phyloP scores from a whole-genome alignment of 1,140 invertebrate species.

The Aphidius gifuensis region DNA sequence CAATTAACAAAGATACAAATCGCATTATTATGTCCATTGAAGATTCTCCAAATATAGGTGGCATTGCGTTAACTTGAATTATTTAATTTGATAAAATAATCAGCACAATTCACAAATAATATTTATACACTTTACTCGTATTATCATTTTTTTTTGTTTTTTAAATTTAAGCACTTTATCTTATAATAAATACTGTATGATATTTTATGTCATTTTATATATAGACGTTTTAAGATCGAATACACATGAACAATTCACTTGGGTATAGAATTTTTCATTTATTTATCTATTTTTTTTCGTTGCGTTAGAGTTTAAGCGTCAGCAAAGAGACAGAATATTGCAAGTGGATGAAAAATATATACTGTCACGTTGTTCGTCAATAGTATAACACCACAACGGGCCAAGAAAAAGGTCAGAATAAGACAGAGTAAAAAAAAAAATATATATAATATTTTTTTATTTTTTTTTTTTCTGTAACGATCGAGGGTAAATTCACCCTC shows the following conservation, averaged over 20 bases:
- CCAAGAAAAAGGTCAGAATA: neutral
- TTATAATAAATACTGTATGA: no score
- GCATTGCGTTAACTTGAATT: slow-evolving; percentile 13
- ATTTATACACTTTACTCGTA: slow-evolving; percentile 4
- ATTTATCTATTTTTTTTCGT: no score
- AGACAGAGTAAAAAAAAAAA: slow-evolving; percentile 5
- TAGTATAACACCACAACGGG: neutral
- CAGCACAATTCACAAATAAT: slow-evolving; percentile 12
- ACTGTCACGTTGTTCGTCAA: slow-evolving; percentile 5
- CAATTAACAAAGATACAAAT: neutral
- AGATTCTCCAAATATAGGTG: slow-evolving; percentile 7
- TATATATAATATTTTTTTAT: slow-evolving; percentile 4
- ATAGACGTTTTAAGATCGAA: neutral
- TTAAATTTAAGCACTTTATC: neutral
- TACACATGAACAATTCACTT: neutral
- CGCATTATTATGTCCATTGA: slow-evolving; percentile 16
- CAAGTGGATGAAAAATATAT: neutral
- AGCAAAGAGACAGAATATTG: no score
- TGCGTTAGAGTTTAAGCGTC: no score
- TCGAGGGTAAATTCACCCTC: slow-evolving; percentile 20
- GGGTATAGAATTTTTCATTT: neutral
- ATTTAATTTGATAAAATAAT: slow-evolving; percentile 9
- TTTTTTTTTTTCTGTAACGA: slow-evolving; percentile 8
- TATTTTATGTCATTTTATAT: no score
- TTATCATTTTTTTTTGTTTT: slow-evolving; percentile 15